Conservation (phyloP, 2,113 vertebrate genomes). For the Raja brachyura region DNA sequence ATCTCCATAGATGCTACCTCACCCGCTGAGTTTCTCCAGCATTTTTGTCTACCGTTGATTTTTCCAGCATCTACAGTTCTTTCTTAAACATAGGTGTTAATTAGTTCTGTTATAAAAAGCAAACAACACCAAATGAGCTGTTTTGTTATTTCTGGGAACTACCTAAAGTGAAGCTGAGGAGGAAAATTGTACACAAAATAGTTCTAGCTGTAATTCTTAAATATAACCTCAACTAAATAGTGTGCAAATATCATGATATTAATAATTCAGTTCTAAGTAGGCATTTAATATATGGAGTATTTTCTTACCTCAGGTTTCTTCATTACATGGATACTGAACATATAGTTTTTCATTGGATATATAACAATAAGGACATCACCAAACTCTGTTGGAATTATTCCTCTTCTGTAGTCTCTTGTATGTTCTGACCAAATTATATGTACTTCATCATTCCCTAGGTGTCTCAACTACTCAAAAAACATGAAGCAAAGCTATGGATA, state of each 20-base stretch:
- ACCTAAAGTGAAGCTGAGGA: not conserved
- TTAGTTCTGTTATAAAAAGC: not conserved
- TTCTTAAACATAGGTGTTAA: not conserved
- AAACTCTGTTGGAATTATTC: slow-evolving; percentile 97
- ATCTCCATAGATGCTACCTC: too few relatives aligned
- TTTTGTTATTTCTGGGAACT: not conserved
- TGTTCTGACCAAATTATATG: slow-evolving; percentile 99
- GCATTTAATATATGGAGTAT: not conserved
- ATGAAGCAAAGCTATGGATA: slow-evolving; percentile 49
- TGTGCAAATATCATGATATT: not conserved
- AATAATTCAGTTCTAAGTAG: not conserved
- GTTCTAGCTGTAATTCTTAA: not conserved
- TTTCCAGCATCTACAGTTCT: too few relatives aligned
- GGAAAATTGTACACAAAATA: not conserved
- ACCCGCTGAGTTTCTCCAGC: too few relatives aligned
- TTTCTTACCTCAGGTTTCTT: slow-evolving; percentile 88
- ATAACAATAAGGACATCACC: slow-evolving; percentile 96
- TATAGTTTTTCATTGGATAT: slow-evolving; percentile 98
- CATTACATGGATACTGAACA: slow-evolving; percentile 97
- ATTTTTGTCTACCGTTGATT: too few relatives aligned
- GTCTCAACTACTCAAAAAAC: slow-evolving; percentile 71
- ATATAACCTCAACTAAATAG: not conserved
- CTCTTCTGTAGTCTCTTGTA: slow-evolving; percentile 89
- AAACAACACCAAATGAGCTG: not conserved
- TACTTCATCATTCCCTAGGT: slow-evolving; percentile 97